A percentile compares a stretch with the other conserved stretches of the same genome.
Evolutionary conservation across 2,888 invertebrate genomes (phyloP).

Genomic region (Aleiodes testaceus): DNA sequence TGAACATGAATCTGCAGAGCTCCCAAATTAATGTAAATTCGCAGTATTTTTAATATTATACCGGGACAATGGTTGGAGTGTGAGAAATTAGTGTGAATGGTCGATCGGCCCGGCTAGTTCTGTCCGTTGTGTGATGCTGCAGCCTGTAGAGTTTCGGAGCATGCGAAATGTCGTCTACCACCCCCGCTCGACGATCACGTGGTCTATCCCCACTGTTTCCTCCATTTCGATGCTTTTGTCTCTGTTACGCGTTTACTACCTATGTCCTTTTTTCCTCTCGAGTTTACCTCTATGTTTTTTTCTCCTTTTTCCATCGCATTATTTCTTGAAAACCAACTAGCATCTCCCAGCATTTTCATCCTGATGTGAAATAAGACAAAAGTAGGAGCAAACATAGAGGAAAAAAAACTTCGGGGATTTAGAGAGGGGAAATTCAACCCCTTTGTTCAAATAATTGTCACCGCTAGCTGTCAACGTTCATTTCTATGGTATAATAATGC

Average conservation of each 20-base stretch:
- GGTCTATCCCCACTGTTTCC: slow-evolving; percentile 54
- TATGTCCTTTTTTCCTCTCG: slow-evolving; percentile 2
- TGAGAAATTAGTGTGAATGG: slow-evolving; percentile 38
- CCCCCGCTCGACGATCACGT: slow-evolving; percentile 71
- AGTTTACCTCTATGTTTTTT: slow-evolving; percentile 12
- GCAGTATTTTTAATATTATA: slow-evolving; percentile 7
- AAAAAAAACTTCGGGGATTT: not conserved
- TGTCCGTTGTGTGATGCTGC: slow-evolving; percentile 55
- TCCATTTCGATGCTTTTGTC: slow-evolving; percentile 23
- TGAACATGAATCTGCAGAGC: not conserved
- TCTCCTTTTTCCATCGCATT: not conserved
- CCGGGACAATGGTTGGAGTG: slow-evolving; percentile 7
- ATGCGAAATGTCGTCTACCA: slow-evolving; percentile 71
- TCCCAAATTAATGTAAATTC: slow-evolving; percentile 9
- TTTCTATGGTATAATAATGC: slow-evolving; percentile 49
- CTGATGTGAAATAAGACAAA: not conserved
- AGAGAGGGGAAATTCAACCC: slow-evolving; percentile 35
- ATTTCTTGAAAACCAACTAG: not conserved
- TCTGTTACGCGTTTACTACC: slow-evolving; percentile 19
- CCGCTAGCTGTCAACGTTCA: slow-evolving; percentile 57
- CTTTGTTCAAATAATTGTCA: slow-evolving; percentile 61
- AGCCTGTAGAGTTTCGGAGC: slow-evolving; percentile 70
- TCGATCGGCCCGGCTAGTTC: slow-evolving; percentile 49
- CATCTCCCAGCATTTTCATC: not conserved
- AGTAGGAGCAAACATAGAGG: not conserved